These are phyloP conservation scores for Caenorhabditis macrosperma DNA, from an alignment of 2,888 invertebrate species.

Conservation along the genomic window DNA sequence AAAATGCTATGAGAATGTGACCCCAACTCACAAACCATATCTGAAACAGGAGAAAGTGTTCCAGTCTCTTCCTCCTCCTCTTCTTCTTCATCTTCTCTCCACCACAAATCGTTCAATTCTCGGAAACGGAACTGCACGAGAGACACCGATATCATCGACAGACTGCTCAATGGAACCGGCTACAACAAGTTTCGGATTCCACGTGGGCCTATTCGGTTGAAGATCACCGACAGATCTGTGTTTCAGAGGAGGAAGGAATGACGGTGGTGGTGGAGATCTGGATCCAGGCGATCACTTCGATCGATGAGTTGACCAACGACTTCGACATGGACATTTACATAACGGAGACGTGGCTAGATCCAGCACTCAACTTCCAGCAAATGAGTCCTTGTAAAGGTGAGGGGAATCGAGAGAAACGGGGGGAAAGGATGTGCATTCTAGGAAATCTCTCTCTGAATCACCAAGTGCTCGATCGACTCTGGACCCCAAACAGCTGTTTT, in stretches of 20 bases:
- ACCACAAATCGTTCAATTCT: conserved; percentile 27
- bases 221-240: not conserved
- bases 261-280: conserved; percentile 80
- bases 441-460: conserved; percentile 8
- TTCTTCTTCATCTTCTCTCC: conserved; percentile 10
- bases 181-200: conserved; percentile 80
- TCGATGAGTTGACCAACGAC: conserved; percentile 79
- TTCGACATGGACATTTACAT: conserved; percentile 81
- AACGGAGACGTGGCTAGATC: conserved; percentile 79
- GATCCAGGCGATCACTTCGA: conserved; percentile 80
- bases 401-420: conserved; percentile 78
- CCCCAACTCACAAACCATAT: not conserved
- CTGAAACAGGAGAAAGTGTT: not conserved
- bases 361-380: conserved; percentile 76
- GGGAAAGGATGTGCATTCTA: no score
- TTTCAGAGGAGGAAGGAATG: conserved; percentile 75
- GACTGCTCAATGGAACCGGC: conserved; percentile 79
- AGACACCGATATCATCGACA: conserved; percentile 78
- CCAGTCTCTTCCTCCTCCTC: conserved; percentile 18
- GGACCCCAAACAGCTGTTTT: conserved; percentile 77
- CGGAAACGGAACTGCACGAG: conserved; percentile 72
- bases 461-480: conserved; percentile 69
- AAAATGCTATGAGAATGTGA: not conserved
- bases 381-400: conserved; percentile 79
- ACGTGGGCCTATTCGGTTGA: conserved; percentile 65